phyloP scores from a whole-genome alignment of 2,888 invertebrate genomes.

The Junonia oenone region DNA sequence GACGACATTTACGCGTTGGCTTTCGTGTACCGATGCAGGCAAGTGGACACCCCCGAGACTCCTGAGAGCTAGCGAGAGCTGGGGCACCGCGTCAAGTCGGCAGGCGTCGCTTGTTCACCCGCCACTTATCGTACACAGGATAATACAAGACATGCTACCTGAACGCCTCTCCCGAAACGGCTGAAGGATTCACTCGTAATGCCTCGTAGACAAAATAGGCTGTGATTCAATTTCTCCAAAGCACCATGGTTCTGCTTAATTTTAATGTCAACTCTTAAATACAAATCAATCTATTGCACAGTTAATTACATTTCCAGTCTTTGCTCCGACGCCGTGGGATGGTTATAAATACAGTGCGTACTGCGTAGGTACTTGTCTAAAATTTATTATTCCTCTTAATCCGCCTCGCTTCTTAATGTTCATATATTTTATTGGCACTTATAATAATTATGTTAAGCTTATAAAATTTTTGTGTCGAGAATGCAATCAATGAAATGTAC shows the following conservation, averaged over 20 bases:
- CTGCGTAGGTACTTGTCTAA: too few relatives aligned
- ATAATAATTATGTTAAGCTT: not conserved
- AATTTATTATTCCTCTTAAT: conserved; percentile 10
- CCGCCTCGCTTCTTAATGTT: conserved; percentile 8
- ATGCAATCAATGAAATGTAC: conserved; percentile 24
- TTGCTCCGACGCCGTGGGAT: not conserved
- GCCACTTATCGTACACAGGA: not conserved
- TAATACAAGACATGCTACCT: not conserved
- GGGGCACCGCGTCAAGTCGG: not conserved
- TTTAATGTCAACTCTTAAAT: not conserved
- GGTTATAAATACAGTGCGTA: not conserved
- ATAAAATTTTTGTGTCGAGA: not conserved
- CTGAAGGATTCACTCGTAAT: not conserved
- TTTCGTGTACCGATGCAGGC: conserved; percentile 38
- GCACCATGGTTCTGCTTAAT: too few relatives aligned
- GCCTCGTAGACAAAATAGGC: too few relatives aligned
- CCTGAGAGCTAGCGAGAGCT: conserved; percentile 33
- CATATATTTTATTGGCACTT: not conserved
- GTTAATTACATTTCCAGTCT: not conserved
- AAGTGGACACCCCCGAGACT: conserved; percentile 8
- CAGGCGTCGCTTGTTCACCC: conserved; percentile 13
- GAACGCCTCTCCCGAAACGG: not conserved
- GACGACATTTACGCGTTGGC: conserved; percentile 32
- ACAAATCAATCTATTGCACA: not conserved
- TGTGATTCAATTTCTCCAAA: too few relatives aligned